Evolutionary conservation across 2,888 invertebrate species (phyloP).

Genomic region (Helobdella robusta): DNA sequence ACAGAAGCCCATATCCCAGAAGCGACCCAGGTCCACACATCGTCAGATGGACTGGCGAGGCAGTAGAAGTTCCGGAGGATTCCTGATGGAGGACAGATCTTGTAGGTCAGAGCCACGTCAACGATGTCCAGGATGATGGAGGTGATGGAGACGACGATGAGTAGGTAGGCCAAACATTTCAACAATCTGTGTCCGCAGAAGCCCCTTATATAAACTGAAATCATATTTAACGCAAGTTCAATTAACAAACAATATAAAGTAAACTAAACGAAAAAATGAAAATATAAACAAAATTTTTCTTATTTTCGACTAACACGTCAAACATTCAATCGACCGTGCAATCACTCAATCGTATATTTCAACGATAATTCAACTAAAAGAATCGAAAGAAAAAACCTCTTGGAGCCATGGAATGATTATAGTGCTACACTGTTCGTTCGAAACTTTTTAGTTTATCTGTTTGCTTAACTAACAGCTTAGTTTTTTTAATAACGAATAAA

Average conservation of each 20-base stretch:
- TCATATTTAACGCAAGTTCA: too few relatives aligned
- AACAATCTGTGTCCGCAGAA: too few relatives aligned
- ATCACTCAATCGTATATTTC: not conserved
- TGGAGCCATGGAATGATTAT: too few relatives aligned
- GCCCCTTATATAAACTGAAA: too few relatives aligned
- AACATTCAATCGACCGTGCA: not conserved
- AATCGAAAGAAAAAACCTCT: too few relatives aligned
- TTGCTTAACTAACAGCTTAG: too few relatives aligned
- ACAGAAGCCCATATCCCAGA: constrained; percentile 13
- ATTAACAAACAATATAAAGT: too few relatives aligned
- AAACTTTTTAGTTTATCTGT: too few relatives aligned
- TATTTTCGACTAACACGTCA: not conserved
- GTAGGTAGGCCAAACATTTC: constrained; percentile 9
- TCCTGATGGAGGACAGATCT: not conserved
- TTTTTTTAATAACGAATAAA: too few relatives aligned
- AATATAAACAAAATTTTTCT: too few relatives aligned
- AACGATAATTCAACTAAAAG: not conserved
- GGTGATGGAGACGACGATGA: not conserved
- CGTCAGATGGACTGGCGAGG: not conserved
- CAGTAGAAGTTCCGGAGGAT: not conserved
- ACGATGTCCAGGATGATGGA: not conserved
- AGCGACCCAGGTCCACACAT: constrained; percentile 12
- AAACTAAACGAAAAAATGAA: too few relatives aligned
- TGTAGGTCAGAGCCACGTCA: constrained; percentile 2
- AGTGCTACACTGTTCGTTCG: too few relatives aligned